Base-by-base conservation (phyloP, 2,888 invertebrate species). In the Hydriomena furcata region DNA sequence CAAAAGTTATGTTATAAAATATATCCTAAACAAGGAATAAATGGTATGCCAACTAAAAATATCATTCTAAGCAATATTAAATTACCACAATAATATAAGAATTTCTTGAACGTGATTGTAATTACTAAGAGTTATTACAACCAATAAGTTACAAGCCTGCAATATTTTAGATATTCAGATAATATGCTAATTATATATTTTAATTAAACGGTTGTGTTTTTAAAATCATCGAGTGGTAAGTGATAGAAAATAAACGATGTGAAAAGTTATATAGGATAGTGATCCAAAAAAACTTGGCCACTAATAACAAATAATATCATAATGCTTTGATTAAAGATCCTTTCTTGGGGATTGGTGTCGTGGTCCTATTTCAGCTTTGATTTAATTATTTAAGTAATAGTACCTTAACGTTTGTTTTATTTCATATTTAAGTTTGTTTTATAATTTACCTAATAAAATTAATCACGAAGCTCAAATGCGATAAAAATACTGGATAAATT, bases 41-140 rank as follows among this genome's bases (percentile, higher is more conserved):
- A 68, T 63, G 68, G 73, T 66, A 74, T 71, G 79, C 80, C 79
- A 79, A 80, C 83, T 72, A 80, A 79, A 79, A 79, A 77, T 82
- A 83, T 82, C 81, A 82, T 75, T 73, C 57, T 82, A 84, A 85
- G 83, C 84, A 85, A 84, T 85, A 84, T 76, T 76, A 66, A 76
- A 74, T 66, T 62, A 25, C 72, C 70, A 76, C 63, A 59, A 61
- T 76, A 70, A 50, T 61, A 53, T 68, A 71, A 73, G 63, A 53
- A 62, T 60, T 49, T 61, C 53, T 52, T 62, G 53, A 59, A 70
- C 58, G 66, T 71, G 62, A 64, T 63, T 60, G 52, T 48, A 52
- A 45, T 49, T 46, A 46, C 36, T 42, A 37, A 61, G 55, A 66
- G 55, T 58, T 46, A 38, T 49, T 28, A 58, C 61, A 64, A 57